These are phyloP conservation scores for Exephanes ischioxanthus DNA, from an alignment of 2,888 invertebrate genomes.

Conservation along the genomic window DNA sequence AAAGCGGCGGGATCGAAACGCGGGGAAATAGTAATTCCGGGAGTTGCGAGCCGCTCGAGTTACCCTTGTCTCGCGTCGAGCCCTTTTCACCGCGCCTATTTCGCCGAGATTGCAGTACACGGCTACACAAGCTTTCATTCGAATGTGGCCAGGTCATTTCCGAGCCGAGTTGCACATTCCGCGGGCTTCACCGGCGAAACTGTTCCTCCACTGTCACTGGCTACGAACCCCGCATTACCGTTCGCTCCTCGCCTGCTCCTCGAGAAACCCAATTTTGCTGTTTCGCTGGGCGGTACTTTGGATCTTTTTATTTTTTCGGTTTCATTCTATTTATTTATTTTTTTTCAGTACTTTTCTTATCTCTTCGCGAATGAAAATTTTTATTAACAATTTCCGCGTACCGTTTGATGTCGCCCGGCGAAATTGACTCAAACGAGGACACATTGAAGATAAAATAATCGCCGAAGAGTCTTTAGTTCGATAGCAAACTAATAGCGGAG, in stretches of 20 bases:
- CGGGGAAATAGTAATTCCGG: constrained; percentile 61
- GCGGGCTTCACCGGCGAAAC: constrained; percentile 38
- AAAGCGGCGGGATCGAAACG: neutral
- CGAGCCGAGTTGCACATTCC: constrained; percentile 46
- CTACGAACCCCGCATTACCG: constrained; percentile 45
- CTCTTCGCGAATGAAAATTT: neutral
- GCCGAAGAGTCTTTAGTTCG: no score
- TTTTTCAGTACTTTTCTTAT: constrained; percentile 1
- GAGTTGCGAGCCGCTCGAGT: constrained; percentile 54
- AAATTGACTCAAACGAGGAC: neutral
- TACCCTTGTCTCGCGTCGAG: constrained; percentile 65
- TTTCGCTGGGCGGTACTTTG: constrained; percentile 26
- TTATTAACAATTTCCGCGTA: neutral
- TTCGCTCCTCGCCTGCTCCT: constrained; percentile 22
- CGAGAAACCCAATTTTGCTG: constrained; percentile 56
- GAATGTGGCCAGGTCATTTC: constrained; percentile 58
- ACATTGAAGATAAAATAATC: neutral
- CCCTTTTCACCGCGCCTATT: constrained; percentile 64
- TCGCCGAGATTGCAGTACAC: constrained; percentile 61
- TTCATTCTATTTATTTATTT: neutral
- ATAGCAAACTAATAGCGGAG: no score
- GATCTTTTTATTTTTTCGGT: constrained; percentile 18
- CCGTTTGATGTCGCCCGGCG: neutral
- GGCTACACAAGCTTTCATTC: constrained; percentile 47
- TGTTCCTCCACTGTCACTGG: constrained; percentile 50